Base-by-base conservation (phyloP, 2,113 vertebrate genomes). In the Burhinus oedicnemus region DNA sequence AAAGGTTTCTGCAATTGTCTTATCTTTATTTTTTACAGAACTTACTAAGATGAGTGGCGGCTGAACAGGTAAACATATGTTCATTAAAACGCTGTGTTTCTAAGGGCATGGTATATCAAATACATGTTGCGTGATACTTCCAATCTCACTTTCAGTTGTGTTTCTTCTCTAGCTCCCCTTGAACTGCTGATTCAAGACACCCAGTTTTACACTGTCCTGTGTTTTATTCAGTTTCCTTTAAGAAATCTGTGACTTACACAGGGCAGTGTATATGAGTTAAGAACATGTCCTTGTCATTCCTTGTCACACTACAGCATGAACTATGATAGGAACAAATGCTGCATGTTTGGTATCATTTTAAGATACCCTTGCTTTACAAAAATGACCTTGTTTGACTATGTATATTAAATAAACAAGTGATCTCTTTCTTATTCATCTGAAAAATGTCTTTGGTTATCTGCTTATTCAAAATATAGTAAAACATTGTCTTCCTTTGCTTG, bases 1-100 rank as follows among this genome's bases (percentile, higher is more conserved):
- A 88, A 44, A 62, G 45, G 11, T 94, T 93, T 61, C 81, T 76
- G 61, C 64, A 52, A 79, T 15, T 54, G 21, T 76, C 51, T 66
- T 95, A 51, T 45, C 61, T 79, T 94, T 93, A 86, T 52, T 91
- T 18, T 62, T 94, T 91, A 89, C 72, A 14, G n/a, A 91, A 34
- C 38, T 77, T 60, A 47, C 65, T 57, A 79, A 93, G 79, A 87
- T 60, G 58, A 71, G 14, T 40, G 57, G 30, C 74, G 71, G 40
- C 70, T 88, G 60, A 84, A 92, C 36, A 32, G 45, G 42, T 60
- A 52, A 34, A 19, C 5, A 11, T 44, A 34, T 91, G 8, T 29
- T 79, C 7, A 6, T 87, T 80, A 89, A 83, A 96, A 93, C 16
- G 5, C 2, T 84, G 44, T 40, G 30, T 78, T 96, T 90, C 89